These are phyloP conservation scores for Rhabdophis nuchalis DNA, from an alignment of 2,797 vertebrate species.

Conservation along the genomic window DNA sequence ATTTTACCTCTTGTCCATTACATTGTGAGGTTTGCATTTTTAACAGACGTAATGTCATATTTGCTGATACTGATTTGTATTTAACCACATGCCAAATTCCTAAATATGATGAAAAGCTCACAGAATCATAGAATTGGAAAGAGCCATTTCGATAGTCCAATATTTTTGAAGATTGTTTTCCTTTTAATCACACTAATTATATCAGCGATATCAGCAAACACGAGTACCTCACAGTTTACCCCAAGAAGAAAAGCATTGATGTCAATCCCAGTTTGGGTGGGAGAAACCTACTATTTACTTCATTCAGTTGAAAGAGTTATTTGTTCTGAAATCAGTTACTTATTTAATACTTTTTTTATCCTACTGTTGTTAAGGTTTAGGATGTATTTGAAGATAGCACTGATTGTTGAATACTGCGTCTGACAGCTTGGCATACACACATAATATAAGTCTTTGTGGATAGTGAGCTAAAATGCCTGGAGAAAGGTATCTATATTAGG, in stretches of 20 bases:
- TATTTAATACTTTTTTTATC: neutral
- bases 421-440: neutral
- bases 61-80: neutral
- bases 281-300: neutral
- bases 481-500: neutral
- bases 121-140: neutral
- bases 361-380: neutral
- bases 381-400: neutral
- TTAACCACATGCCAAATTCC: neutral
- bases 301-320: neutral
- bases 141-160: neutral
- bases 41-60: neutral
- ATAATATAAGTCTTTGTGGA: neutral
- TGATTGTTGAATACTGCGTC: fast-evolving
- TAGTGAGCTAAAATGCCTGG: neutral
- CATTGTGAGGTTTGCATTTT: neutral
- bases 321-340: neutral
- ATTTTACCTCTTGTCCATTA: neutral
- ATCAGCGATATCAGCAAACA: neutral
- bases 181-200: neutral
- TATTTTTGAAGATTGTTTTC: neutral
- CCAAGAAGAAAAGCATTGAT: neutral
- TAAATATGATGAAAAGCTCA: neutral
- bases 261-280: neutral
- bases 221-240: neutral